Base-by-base conservation (phyloP, 2,797 vertebrate species). In the Sciurus carolinensis region DNA sequence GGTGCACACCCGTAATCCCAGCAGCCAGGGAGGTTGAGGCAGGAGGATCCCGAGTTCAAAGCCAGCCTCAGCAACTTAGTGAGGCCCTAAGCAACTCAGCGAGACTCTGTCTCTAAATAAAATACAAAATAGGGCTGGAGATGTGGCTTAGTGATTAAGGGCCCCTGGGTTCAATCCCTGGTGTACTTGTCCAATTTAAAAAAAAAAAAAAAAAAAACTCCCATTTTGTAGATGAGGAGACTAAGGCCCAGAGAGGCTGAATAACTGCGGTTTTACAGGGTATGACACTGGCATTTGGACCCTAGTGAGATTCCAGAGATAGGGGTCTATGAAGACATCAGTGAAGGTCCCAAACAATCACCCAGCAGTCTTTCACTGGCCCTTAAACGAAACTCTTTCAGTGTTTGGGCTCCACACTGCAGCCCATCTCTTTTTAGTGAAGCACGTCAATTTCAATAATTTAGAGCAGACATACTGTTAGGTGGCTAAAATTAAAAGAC, bases 401-500 rank as follows among this genome's bases (percentile, higher is more conserved):
- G 6, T 50, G 82, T 47, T 69, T 73, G 69, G 33, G 11, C 14
- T 82, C 90, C 64, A 80, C 93, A 92, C 59, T 18, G 81, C 59
- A 81, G 14, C 1, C 44, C 17, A n/a, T 28, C 87, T 79, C 26
- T 86, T 80, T 88, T 69, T 44, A 92, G 44, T 3, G 80, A 71
- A 89, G 82, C 22, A 75, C 30, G 84, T 42, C 36, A 44, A 39
- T 36, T 72, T 77, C 1, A 59, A 77, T 64, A 44, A 44, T 28
- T 80, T 59, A 67, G 88, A 84, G n/a, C 4, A 91, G 39, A 5
- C 17, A 52, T 28, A 52, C 9, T 77, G 90, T 79, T 52, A 80
- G 76, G 91, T 20, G 18, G 52, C 20, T 73, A 36, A 92, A 90
- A 90, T 72, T 76, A 73, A 90, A 94, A 57, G n/a, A 80, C 1